Base-by-base conservation (phyloP, 2,888 invertebrate genomes). In the Synanthedon myopaeformis region DNA sequence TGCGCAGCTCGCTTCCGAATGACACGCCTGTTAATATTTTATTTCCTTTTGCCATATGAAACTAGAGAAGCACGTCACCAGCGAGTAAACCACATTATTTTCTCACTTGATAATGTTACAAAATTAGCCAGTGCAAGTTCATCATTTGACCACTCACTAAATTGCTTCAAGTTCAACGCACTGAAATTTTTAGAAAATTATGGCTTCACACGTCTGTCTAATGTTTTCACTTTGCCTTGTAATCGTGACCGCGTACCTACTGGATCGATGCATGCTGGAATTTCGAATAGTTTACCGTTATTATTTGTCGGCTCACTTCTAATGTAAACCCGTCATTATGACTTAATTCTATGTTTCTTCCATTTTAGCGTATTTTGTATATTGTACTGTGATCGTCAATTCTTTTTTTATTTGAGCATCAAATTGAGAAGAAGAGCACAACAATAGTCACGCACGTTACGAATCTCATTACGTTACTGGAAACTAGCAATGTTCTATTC, bases 191-290 rank as follows among this genome's bases (percentile, higher is more conserved):
- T 74, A 73, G 74, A 70, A 85, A 83, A 85, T 85, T 79, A 83
- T 79, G 75, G 83, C 84, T 80, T 84, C 79, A 83, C 82, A 80
- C 80, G 71, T 77, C 72, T 79, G 71, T 77, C 71, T 79, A 77
- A 81, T 82, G 76, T 84, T 85, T 84, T 83, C 78, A 80, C 79
- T 77, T 72, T 67, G 75, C 60, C 66, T 67, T 70, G 76, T 76
- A 76, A 77, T 82, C 81, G 82, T 83, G 84, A 79, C 79, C 72
- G 70, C 72, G 75, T 69, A 65, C 69, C 72, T 76, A 62, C 71
- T 67, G 70, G 69, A 81, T 78, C 76, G 75, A 76, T 80, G 76
- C 76, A 81, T 74, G 74, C 70, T 71, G 70, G 79, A 82, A 79
- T 82, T 82, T 69, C 64, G 71, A 67, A 64, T 69, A 73, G 71